A percentile compares a stretch with the other conserved stretches of the same genome.
These are phyloP conservation scores for Bombus terrestris DNA, from an alignment of 1,140 invertebrate genomes.

Conservation along the genomic window DNA sequence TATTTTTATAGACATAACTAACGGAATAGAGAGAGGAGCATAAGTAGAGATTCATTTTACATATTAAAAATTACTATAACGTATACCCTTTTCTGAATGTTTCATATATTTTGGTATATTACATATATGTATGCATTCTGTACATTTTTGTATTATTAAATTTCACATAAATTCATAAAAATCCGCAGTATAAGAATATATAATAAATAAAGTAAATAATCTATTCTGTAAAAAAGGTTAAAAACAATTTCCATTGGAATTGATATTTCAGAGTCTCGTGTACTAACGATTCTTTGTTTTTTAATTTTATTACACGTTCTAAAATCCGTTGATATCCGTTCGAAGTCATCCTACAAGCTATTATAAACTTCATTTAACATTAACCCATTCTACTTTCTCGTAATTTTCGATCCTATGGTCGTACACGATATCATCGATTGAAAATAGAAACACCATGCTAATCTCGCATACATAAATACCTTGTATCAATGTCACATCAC, in stretches of 20 bases:
- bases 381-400: conserved; percentile 8
- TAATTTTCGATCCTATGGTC: background rate
- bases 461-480: conserved; percentile 14
- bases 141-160: background rate
- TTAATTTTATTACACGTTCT: background rate
- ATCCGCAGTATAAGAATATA: no score
- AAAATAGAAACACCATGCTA: background rate
- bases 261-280: background rate
- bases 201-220: no score
- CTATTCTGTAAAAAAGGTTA: background rate
- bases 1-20: no score
- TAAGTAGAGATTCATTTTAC: no score
- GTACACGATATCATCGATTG: background rate
- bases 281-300: background rate
- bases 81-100: no score
- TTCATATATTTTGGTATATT: no score
- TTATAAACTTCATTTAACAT: background rate
- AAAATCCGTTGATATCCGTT: background rate
- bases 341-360: background rate
- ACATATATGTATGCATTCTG: no score
- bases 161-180: background rate
- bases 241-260: background rate
- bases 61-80: no score
- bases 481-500: conserved; percentile 30
- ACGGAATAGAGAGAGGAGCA: no score